Evolutionary conservation across 2,888 invertebrate species (phyloP), one percentile per base, ranked within the genome.

Genomic region (Drosophila cognata): DNA sequence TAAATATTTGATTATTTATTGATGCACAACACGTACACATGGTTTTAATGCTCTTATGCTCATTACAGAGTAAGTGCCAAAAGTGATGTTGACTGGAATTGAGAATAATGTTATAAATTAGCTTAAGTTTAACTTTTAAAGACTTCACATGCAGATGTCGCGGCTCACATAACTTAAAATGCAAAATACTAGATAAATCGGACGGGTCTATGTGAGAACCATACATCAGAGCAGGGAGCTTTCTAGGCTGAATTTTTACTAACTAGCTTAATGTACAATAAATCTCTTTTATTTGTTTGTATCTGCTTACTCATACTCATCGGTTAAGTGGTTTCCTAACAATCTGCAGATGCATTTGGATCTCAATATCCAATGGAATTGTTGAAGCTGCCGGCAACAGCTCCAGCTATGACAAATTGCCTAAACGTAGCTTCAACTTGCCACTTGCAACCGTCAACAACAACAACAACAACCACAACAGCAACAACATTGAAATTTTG

Each of bases 381-480:
- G 76, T 65, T 70, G 57, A 51, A 66, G 59, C 51, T 69, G 70
- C 72, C 59, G 74, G 71, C 78, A 70, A 72, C 76, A 75, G 74
- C 70, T 82, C 52, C 71, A 74, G 71, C 81, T 76, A 86, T 86
- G 85, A 86, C 85, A 86, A 86, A 86, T 86, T 86, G 85, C 81
- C 88, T 81, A 88, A 86, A 72, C 62, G 74, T 64, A 74, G 79
- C 76, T 80, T 74, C 74, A 76, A 77, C 76, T 84, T 80, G 77
- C 77, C 80, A 77, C 79, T 71, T 48, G 61, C 71, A 29, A 10
- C 18, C 75, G 55, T 50, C 68, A 71, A 52, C 72, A 70, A 63
- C 31, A 60, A 31, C 56, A 46, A 21, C 18, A 56, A 33, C 63
- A 63, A 58, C 68, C 71, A 53, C 64, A 72, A 68, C 29, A 55